These are phyloP conservation scores for Sebastes oblongus DNA, from an alignment of 2,797 vertebrate species.

Conservation along the genomic window DNA sequence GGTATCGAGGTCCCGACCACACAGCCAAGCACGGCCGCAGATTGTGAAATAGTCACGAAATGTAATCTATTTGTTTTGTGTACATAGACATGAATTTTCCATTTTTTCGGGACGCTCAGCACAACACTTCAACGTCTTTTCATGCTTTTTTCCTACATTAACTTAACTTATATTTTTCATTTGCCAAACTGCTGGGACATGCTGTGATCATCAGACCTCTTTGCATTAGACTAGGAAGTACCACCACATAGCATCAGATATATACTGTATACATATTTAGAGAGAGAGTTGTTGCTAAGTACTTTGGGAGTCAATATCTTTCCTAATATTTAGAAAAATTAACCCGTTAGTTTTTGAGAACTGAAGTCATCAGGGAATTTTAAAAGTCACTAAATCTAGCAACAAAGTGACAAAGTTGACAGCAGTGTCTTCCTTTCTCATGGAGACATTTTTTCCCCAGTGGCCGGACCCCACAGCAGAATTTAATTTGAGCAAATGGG, in stretches of 20 bases:
- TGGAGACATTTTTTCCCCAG: background rate
- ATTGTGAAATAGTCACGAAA: too few relatives aligned
- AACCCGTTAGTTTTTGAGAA: background rate
- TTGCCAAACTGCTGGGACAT: too few relatives aligned
- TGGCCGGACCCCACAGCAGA: background rate
- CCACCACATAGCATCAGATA: background rate
- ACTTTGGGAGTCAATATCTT: background rate
- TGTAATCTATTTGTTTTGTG: too few relatives aligned
- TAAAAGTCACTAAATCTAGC: conserved; percentile 8
- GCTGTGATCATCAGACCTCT: background rate
- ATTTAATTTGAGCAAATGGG: conserved; percentile 24
- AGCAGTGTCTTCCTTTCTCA: background rate
- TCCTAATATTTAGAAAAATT: background rate
- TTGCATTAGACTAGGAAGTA: background rate
- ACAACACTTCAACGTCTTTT: too few relatives aligned
- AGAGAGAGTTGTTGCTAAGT: background rate
- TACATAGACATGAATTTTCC: too few relatives aligned
- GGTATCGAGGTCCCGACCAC: too few relatives aligned
- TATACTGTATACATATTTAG: too few relatives aligned
- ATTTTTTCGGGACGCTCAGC: too few relatives aligned
- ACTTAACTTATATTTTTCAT: too few relatives aligned
- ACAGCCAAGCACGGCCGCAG: too few relatives aligned
- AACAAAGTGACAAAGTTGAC: background rate
- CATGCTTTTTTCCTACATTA: too few relatives aligned
- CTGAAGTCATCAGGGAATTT: background rate